Evolutionary conservation across 2,888 invertebrate genomes (phyloP).

Genomic region (Volucella inflata): DNA sequence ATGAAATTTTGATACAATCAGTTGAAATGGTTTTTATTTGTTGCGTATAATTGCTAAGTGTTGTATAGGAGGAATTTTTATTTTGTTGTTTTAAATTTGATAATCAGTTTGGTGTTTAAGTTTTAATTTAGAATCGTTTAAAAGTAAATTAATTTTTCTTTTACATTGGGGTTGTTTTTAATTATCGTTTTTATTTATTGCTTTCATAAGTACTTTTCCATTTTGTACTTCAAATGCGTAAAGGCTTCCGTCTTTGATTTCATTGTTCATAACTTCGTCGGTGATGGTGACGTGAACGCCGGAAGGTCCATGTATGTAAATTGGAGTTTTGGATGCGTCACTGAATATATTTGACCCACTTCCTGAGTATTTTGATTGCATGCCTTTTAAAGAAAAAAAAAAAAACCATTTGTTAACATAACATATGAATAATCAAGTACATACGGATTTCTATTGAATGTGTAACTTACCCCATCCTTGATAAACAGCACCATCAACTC

Average conservation of each 20-base stretch:
- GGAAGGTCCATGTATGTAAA: slow-evolving; percentile 92
- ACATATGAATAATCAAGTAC: background rate
- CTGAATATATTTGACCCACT: slow-evolving; percentile 84
- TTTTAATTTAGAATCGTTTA: slow-evolving; percentile 29
- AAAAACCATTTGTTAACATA: background rate
- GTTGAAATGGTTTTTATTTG: slow-evolving; percentile 2
- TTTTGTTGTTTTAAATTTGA: slow-evolving; percentile 8
- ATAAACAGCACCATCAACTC: slow-evolving; percentile 76
- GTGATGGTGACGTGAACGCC: slow-evolving; percentile 93
- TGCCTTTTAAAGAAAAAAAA: slow-evolving; percentile 68
- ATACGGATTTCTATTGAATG: slow-evolving; percentile 76
- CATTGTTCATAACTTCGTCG: slow-evolving; percentile 92
- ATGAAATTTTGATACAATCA: background rate
- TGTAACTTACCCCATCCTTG: slow-evolving; percentile 76
- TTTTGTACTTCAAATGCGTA: slow-evolving; percentile 86
- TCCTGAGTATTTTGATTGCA: slow-evolving; percentile 83
- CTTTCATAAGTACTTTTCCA: slow-evolving; percentile 84
- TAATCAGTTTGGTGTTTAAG: background rate
- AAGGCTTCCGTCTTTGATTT: slow-evolving; percentile 90
- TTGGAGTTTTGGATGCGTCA: slow-evolving; percentile 85
- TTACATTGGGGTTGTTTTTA: slow-evolving; percentile 21
- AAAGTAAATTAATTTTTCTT: slow-evolving; percentile 33
- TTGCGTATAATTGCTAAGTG: slow-evolving; percentile 2
- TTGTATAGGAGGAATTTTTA: background rate
- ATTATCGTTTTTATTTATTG: slow-evolving; percentile 82